These are phyloP conservation scores for Gobius niger DNA, from an alignment of 2,113 vertebrate genomes.

Conservation along the genomic window DNA sequence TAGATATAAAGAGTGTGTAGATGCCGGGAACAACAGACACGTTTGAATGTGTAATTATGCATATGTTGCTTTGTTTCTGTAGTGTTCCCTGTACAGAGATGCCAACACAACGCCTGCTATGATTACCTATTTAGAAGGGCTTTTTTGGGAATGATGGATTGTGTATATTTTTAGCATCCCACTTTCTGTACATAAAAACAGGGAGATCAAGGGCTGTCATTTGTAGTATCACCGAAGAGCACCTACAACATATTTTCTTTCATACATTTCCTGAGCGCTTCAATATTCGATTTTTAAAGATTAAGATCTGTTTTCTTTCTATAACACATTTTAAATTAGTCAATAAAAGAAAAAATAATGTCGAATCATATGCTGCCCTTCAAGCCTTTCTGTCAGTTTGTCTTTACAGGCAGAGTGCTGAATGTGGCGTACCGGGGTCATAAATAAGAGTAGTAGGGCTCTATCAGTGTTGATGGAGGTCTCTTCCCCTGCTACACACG, in stretches of 20 bases:
- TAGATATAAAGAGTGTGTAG: constrained; percentile 48
- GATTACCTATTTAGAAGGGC: neutral
- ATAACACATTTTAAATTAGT: too few relatives aligned
- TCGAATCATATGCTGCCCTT: neutral
- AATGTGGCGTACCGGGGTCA: constrained; percentile 57
- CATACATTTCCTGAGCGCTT: too few relatives aligned
- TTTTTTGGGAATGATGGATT: neutral
- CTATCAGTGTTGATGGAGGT: constrained; percentile 68
- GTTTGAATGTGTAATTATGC: constrained; percentile 6
- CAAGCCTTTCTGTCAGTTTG: constrained; percentile 42
- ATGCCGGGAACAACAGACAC: constrained; percentile 3
- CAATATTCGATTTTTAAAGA: too few relatives aligned
- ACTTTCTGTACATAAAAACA: neutral
- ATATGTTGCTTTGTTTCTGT: constrained; percentile 1
- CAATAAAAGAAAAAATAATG: too few relatives aligned
- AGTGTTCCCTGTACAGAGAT: neutral
- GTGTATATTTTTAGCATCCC: constrained; percentile 1
- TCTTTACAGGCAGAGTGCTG: constrained; percentile 64
- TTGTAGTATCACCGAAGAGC: neutral
- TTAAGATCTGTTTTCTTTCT: too few relatives aligned
- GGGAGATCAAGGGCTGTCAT: neutral
- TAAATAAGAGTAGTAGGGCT: constrained; percentile 70
- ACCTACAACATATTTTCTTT: neutral
- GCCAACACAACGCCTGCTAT: neutral
- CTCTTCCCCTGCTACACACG: constrained; percentile 35